A percentile compares a stretch with the other conserved stretches of the same genome.
Evolutionary conservation across 1,140 invertebrate species (phyloP).

Genomic region (Aricia agestis): DNA sequence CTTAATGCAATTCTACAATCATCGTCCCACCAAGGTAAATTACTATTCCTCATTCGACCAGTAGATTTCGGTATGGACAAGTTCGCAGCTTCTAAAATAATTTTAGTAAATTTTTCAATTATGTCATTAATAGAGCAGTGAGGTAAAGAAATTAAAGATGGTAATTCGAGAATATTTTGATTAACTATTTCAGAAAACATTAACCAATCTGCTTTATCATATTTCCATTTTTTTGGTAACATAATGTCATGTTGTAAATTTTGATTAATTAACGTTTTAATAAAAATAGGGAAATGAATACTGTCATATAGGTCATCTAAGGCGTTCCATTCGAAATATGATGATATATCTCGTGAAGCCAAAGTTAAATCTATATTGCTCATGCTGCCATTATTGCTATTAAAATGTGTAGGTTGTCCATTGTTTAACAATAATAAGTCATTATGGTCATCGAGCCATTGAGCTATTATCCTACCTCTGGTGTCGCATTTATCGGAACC

Average conservation of each 20-base stretch:
- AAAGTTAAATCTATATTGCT: slow-evolving; percentile 43
- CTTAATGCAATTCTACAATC: slow-evolving; percentile 39
- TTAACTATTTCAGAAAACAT: slow-evolving; percentile 31
- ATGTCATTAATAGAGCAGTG: slow-evolving; percentile 28
- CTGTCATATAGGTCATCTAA: slow-evolving; percentile 40
- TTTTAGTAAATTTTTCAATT: slow-evolving; percentile 31
- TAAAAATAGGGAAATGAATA: slow-evolving; percentile 46
- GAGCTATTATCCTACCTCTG: slow-evolving; percentile 39
- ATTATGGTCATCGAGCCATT: slow-evolving; percentile 31
- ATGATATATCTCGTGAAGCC: slow-evolving; percentile 30
- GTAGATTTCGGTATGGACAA: slow-evolving; percentile 35
- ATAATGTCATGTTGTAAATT: slow-evolving; percentile 18
- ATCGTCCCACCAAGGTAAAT: slow-evolving; percentile 46
- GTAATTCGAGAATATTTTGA: slow-evolving; percentile 21
- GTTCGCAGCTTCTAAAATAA: slow-evolving; percentile 36
- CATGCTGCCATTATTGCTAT: slow-evolving; percentile 31
- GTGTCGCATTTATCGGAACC: slow-evolving; percentile 39
- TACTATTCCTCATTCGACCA: slow-evolving; percentile 29
- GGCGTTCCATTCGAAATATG: slow-evolving; percentile 36
- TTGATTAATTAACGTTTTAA: slow-evolving; percentile 25
- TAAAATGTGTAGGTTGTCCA: slow-evolving; percentile 37
- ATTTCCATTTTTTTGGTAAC: slow-evolving; percentile 36
- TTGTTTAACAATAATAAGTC: slow-evolving; percentile 41
- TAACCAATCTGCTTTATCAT: slow-evolving; percentile 39
- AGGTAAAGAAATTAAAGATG: neutral